These are phyloP conservation scores for Taenioides sp. DNA, from an alignment of 2,797 vertebrate species.

Conservation along the genomic window DNA sequence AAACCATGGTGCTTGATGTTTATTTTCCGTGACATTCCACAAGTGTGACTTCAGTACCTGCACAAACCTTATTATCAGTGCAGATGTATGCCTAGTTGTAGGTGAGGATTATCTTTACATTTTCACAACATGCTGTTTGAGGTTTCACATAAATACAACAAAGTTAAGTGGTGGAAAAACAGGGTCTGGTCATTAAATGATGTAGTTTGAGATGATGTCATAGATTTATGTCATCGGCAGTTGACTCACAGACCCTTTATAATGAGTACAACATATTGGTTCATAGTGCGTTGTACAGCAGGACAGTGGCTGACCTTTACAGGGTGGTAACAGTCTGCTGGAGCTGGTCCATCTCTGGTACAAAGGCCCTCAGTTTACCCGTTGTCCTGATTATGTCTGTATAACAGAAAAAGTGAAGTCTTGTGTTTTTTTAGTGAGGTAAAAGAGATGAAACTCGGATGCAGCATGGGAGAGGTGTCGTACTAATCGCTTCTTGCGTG, in stretches of 20 bases:
- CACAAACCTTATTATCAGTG: constrained; percentile 16
- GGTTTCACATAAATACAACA: constrained; percentile 8
- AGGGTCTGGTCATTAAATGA: constrained; percentile 12
- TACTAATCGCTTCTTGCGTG: constrained; percentile 50
- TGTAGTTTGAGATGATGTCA: constrained; percentile 42
- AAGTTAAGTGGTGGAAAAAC: constrained; percentile 14
- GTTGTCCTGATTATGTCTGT: constrained; percentile 22
- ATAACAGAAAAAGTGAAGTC: constrained; percentile 10
- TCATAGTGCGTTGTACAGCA: constrained; percentile 33
- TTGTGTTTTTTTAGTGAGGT: constrained; percentile 34
- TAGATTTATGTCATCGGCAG: constrained; percentile 42
- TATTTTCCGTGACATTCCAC: constrained; percentile 38
- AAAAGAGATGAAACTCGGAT: constrained; percentile 32
- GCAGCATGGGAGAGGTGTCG: constrained; percentile 39
- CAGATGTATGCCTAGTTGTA: constrained; percentile 18
- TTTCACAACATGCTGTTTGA: constrained; percentile 23
- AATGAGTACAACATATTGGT: constrained; percentile 38
- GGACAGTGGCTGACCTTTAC: constrained; percentile 37
- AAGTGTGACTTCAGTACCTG: constrained; percentile 29
- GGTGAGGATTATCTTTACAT: constrained; percentile 5
- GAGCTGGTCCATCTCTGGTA: constrained; percentile 20
- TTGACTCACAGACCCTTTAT: constrained; percentile 29
- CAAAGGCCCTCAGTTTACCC: constrained; percentile 21
- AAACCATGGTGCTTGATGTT: constrained; percentile 45
- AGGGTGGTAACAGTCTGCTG: constrained; percentile 22